Conservation (phyloP, 1,140 invertebrate genomes). For the Zaprionus davidi region DNA sequence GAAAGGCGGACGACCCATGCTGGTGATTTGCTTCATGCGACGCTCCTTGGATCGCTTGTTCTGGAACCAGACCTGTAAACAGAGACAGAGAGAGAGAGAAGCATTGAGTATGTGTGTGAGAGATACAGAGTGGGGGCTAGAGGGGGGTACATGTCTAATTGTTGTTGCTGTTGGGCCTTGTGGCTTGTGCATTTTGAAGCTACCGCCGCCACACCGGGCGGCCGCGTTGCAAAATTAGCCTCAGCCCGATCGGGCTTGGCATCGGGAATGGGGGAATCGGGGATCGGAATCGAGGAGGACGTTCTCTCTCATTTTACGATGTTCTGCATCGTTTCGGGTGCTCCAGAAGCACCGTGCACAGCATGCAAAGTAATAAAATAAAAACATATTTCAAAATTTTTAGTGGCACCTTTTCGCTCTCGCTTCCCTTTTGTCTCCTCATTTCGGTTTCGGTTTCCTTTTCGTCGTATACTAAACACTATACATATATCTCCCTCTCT, state of each 20-base stretch:
- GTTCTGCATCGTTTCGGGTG: conserved; percentile 71
- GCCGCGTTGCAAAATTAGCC: conserved; percentile 77
- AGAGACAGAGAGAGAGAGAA: background rate
- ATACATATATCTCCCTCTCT: conserved; percentile 15
- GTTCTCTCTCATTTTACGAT: conserved; percentile 57
- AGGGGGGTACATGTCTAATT: conserved; percentile 54
- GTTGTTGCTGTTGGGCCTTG: conserved; percentile 38
- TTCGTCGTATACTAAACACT: conserved; percentile 4
- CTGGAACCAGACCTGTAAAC: conserved; percentile 98
- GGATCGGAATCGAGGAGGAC: background rate
- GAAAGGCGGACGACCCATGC: conserved; percentile 95
- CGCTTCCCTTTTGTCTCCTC: conserved; percentile 23
- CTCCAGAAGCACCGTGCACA: conserved; percentile 79
- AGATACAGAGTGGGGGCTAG: background rate
- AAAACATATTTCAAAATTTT: conserved; percentile 83
- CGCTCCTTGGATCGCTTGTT: conserved; percentile 98
- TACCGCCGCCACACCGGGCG: conserved; percentile 73
- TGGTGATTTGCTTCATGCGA: conserved; percentile 95
- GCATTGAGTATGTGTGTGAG: conserved; percentile 9
- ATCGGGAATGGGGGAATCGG: background rate
- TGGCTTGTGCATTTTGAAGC: conserved; percentile 59
- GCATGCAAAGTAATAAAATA: conserved; percentile 81
- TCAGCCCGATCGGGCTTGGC: conserved; percentile 1
- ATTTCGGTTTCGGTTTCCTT: conserved; percentile 12
- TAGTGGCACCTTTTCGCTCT: conserved; percentile 74